Evolutionary conservation across 2,888 invertebrate species (phyloP).

Genomic region (Acronicta aceris): DNA sequence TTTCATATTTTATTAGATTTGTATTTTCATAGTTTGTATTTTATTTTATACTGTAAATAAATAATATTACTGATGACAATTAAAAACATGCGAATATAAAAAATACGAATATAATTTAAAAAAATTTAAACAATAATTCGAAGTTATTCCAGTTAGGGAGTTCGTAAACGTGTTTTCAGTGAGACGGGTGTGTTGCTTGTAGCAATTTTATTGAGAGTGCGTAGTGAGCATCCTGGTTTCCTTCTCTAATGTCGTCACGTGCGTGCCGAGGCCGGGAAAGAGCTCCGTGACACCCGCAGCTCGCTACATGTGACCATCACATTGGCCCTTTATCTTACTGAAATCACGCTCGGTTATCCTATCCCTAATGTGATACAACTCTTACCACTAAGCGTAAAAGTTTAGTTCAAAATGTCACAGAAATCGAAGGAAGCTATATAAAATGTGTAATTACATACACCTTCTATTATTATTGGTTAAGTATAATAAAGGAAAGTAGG

Average conservation of each 20-base stretch:
- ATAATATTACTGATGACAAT: conserved; percentile 10
- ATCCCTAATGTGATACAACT: too few species aligned
- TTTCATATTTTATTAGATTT: conserved; percentile 25
- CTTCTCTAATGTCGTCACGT: background rate
- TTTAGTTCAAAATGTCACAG: background rate
- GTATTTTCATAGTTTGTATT: conserved; percentile 24
- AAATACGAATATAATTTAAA: conserved; percentile 8
- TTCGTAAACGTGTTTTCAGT: background rate
- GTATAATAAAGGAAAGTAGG: background rate
- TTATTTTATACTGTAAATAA: conserved; percentile 23
- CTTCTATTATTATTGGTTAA: background rate
- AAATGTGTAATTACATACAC: background rate
- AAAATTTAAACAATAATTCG: conserved; percentile 1
- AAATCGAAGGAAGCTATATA: background rate
- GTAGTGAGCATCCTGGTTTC: background rate
- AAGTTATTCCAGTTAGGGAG: background rate
- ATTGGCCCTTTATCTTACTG: too few species aligned
- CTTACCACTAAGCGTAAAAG: background rate
- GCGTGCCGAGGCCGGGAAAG: too few species aligned
- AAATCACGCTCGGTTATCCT: background rate
- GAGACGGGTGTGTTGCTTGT: background rate
- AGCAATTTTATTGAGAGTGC: background rate
- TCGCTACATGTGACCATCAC: too few species aligned
- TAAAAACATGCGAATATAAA: conserved; percentile 26
- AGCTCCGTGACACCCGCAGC: too few species aligned